Evolutionary conservation across 1,140 invertebrate species (phyloP).

Genomic region (Trissolcus basalis): DNA sequence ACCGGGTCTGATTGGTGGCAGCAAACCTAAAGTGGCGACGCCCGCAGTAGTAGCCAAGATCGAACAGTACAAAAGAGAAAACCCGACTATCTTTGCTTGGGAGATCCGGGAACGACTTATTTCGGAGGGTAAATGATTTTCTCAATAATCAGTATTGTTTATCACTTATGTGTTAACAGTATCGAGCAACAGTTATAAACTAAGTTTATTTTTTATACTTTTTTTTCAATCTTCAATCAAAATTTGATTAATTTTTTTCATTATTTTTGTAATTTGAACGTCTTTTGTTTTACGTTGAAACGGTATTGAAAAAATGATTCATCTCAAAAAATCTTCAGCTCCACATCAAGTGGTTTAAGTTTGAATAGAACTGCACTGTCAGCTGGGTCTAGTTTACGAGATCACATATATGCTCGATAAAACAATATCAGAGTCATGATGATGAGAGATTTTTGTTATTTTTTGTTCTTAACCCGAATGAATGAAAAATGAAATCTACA

Average conservation of each 20-base stretch:
- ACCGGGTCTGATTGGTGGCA: slow-evolving; percentile 97
- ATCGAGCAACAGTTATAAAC: too few species aligned
- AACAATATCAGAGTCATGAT: slow-evolving; percentile 46
- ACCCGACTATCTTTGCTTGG: slow-evolving; percentile 99
- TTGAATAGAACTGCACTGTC: slow-evolving; percentile 42
- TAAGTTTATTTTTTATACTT: too few species aligned
- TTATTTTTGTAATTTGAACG: too few species aligned
- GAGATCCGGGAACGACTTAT: slow-evolving; percentile 95
- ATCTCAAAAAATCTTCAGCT: slow-evolving; percentile 13
- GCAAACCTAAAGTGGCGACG: slow-evolving; percentile 98
- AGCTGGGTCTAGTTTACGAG: slow-evolving; percentile 48
- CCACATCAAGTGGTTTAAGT: slow-evolving; percentile 29
- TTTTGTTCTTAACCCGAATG: background rate
- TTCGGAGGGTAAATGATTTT: slow-evolving; percentile 94
- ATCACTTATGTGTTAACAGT: too few species aligned
- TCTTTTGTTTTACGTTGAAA: background rate
- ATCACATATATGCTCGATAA: slow-evolving; percentile 23
- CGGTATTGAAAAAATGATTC: slow-evolving; percentile 25
- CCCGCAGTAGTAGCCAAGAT: slow-evolving; percentile 96
- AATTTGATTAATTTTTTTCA: too few species aligned
- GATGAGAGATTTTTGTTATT: slow-evolving; percentile 31
- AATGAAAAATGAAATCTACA: too few species aligned
- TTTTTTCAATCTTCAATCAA: too few species aligned
- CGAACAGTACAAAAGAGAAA: slow-evolving; percentile 96
- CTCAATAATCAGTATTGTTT: too few species aligned